phyloP scores from a whole-genome alignment of 2,888 invertebrate species.

The Chironomus riparius region DNA sequence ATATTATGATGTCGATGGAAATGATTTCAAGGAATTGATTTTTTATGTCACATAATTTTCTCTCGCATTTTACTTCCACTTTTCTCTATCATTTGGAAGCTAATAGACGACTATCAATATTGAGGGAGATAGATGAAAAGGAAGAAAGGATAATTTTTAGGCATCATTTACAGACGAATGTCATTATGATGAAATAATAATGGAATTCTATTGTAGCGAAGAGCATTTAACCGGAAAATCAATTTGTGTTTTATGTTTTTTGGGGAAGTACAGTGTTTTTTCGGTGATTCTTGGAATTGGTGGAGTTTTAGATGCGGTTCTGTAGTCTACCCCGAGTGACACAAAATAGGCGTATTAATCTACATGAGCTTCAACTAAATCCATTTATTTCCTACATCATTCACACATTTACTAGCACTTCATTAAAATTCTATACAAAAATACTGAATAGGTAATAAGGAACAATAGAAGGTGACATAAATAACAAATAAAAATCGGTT shows the following conservation, averaged over 20 bases:
- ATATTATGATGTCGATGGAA: slow-evolving; percentile 3
- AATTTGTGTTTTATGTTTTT: background rate
- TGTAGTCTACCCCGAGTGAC: no score
- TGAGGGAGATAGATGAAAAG: background rate
- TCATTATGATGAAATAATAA: background rate
- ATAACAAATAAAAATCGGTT: no score
- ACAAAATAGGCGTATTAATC: no score
- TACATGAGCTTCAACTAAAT: no score
- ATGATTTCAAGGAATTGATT: slow-evolving; percentile 24
- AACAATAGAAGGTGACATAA: no score
- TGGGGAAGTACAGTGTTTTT: background rate
- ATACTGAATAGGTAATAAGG: no score
- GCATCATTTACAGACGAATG: slow-evolving; percentile 3
- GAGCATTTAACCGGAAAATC: slow-evolving; percentile 4
- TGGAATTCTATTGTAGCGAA: background rate
- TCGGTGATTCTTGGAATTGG: background rate
- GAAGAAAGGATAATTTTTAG: background rate
- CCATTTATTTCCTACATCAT: no score
- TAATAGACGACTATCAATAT: slow-evolving; percentile 7
- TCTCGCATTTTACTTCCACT: background rate
- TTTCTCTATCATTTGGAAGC: background rate
- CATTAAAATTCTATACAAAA: no score
- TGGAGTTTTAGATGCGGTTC: no score
- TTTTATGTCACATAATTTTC: slow-evolving; percentile 15
- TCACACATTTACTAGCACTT: no score